These are phyloP conservation scores for Ornithoptera alexandrae DNA, from an alignment of 2,888 invertebrate species.

Conservation along the genomic window DNA sequence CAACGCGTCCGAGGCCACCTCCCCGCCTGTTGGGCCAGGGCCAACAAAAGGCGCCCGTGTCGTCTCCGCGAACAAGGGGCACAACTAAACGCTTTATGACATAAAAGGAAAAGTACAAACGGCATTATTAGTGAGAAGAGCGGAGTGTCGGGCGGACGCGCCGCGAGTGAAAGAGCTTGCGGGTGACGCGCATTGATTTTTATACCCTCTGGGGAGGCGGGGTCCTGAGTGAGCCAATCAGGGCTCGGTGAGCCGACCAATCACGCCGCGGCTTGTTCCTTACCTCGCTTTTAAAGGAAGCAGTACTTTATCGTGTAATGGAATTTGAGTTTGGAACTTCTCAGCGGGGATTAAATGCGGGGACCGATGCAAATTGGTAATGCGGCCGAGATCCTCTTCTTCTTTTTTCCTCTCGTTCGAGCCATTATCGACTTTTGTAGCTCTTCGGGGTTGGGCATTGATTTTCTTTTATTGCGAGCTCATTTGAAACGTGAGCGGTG, in stretches of 20 bases:
- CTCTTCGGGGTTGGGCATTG: conserved; percentile 27
- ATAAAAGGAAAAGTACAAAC: conserved; percentile 69
- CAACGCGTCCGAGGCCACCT: conserved; percentile 53
- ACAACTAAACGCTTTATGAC: conserved; percentile 76
- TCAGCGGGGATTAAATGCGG: conserved; percentile 62
- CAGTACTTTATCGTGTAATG: conserved; percentile 66
- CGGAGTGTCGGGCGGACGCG: conserved; percentile 68
- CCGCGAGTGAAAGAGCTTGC: conserved; percentile 65
- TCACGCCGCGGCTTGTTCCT: conserved; percentile 62
- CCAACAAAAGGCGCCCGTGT: conserved; percentile 69
- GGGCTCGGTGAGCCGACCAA: conserved; percentile 72
- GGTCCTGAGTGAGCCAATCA: conserved; percentile 71
- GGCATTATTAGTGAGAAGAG: conserved; percentile 73
- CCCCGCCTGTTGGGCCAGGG: conserved; percentile 52
- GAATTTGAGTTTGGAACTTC: conserved; percentile 71
- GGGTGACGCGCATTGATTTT: conserved; percentile 71
- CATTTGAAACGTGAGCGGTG: too few relatives aligned
- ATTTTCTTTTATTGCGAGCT: conserved; percentile 19
- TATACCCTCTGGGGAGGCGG: conserved; percentile 72
- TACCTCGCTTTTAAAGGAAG: conserved; percentile 60
- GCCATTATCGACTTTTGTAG: conserved; percentile 41
- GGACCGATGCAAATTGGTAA: conserved; percentile 62
- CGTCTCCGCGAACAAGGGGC: conserved; percentile 67
- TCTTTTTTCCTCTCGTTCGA: conserved; percentile 31
- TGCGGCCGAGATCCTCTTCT: conserved; percentile 45